A percentile compares a stretch with the other conserved stretches of the same genome.
phyloP scores from a whole-genome alignment of 2,113 vertebrate species.

The Ramphastos sulfuratus region DNA sequence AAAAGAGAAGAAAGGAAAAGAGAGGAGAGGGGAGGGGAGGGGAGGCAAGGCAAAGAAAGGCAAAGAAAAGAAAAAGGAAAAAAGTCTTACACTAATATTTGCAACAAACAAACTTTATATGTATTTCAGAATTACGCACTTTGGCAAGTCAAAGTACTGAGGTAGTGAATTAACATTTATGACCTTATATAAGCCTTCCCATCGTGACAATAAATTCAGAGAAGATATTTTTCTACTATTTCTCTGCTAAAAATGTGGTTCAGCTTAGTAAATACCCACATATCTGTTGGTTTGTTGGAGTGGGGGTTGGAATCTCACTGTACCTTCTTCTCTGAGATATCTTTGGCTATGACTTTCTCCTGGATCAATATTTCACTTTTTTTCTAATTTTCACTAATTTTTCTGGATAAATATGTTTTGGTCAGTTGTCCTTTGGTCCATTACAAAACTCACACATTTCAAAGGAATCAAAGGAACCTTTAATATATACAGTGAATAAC shows the following conservation, averaged over 20 bases:
- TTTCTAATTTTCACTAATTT: too few relatives aligned
- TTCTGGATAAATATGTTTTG: not conserved
- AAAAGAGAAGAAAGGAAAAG: too few relatives aligned
- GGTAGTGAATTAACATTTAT: not conserved
- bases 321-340: not conserved
- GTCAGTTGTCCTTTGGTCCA: not conserved
- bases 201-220: not conserved
- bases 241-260: not conserved
- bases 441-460: not conserved
- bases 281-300: not conserved
- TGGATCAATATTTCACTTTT: not conserved
- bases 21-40: too few relatives aligned
- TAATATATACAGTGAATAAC: not conserved
- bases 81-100: not conserved
- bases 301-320: not conserved
- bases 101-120: not conserved
- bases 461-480: not conserved
- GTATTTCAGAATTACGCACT: not conserved
- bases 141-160: not conserved
- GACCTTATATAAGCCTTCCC: not conserved
- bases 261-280: not conserved
- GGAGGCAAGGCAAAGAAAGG: too few relatives aligned
- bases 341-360: not conserved
- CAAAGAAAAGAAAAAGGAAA: too few relatives aligned
- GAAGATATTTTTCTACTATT: not conserved